phyloP scores from a whole-genome alignment of 2,113 vertebrate genomes.

The Xiphophorus couchianus region DNA sequence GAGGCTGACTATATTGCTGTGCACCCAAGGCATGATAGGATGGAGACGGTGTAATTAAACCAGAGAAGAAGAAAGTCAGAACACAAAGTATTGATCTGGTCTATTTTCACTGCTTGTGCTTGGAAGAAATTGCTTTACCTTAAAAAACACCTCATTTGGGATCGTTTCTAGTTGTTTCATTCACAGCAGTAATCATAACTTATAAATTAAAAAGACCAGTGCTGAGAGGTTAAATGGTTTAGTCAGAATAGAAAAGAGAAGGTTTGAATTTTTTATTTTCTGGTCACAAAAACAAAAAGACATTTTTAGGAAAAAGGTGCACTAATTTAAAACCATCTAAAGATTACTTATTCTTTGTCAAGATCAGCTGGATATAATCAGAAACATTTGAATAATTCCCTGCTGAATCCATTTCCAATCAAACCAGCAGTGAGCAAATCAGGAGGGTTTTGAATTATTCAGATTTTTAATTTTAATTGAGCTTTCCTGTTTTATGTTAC shows the following conservation, averaged over 20 bases:
- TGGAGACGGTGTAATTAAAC: constrained; percentile 13
- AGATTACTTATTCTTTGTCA: neutral
- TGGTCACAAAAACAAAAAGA: neutral
- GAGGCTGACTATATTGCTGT: constrained; percentile 1
- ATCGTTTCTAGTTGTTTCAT: neutral
- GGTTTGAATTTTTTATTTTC: constrained; percentile 11
- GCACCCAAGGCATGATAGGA: neutral
- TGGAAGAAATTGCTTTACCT: constrained; percentile 6
- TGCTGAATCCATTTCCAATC: constrained; percentile 34
- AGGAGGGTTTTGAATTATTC: constrained; percentile 51
- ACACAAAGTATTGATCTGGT: constrained; percentile 36
- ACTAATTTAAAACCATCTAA: neutral
- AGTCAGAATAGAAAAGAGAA: neutral
- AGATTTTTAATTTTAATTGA: constrained; percentile 35
- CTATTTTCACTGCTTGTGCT: constrained; percentile 14
- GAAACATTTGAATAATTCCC: constrained; percentile 36
- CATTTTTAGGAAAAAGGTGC: neutral
- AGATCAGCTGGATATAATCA: neutral
- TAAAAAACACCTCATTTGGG: constrained; percentile 15
- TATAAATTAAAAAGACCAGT: neutral
- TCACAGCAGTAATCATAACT: neutral
- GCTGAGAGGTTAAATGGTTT: neutral
- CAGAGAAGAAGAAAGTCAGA: neutral
- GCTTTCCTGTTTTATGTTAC: constrained; percentile 6
- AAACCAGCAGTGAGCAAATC: constrained; percentile 14